Evolutionary conservation across 2,888 invertebrate species (phyloP).

Genomic region (Alloplasta piceator): DNA sequence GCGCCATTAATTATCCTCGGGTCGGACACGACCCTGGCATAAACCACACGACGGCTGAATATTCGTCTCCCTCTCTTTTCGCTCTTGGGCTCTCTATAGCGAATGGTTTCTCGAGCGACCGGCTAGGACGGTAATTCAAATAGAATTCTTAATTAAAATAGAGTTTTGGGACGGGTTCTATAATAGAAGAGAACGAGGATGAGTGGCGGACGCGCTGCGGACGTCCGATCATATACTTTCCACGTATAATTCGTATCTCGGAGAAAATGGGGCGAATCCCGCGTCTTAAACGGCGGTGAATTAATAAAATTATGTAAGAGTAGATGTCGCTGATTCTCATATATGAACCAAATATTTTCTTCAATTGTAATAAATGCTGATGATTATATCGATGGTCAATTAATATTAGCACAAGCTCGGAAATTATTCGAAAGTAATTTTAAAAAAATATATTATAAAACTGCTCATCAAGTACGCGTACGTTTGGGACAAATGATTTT

Average conservation of each 20-base stretch:
- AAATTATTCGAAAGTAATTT: too few species aligned
- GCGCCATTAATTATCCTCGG: conserved; percentile 54
- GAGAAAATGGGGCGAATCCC: too few species aligned
- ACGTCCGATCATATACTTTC: neutral
- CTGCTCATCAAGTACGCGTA: too few species aligned
- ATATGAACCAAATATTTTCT: too few species aligned
- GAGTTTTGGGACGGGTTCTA: conserved; percentile 29
- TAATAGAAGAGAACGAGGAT: conserved; percentile 30
- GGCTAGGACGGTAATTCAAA: conserved; percentile 41
- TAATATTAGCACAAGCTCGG: too few species aligned
- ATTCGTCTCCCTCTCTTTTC: conserved; percentile 17
- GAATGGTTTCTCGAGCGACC: conserved; percentile 18
- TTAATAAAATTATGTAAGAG: too few species aligned
- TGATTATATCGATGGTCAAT: too few species aligned
- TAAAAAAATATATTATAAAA: too few species aligned
- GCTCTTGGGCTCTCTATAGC: neutral
- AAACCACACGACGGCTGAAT: conserved; percentile 21
- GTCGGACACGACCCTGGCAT: conserved; percentile 50
- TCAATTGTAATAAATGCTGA: too few species aligned
- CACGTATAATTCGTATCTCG: neutral
- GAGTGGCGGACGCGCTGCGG: conserved; percentile 14
- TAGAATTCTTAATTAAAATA: conserved; percentile 63
- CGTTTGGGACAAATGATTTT: too few species aligned
- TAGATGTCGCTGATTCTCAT: too few species aligned
- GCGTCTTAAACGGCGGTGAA: too few species aligned